phyloP scores from a whole-genome alignment of 2,797 vertebrate species.

The Tapirus indicus region DNA sequence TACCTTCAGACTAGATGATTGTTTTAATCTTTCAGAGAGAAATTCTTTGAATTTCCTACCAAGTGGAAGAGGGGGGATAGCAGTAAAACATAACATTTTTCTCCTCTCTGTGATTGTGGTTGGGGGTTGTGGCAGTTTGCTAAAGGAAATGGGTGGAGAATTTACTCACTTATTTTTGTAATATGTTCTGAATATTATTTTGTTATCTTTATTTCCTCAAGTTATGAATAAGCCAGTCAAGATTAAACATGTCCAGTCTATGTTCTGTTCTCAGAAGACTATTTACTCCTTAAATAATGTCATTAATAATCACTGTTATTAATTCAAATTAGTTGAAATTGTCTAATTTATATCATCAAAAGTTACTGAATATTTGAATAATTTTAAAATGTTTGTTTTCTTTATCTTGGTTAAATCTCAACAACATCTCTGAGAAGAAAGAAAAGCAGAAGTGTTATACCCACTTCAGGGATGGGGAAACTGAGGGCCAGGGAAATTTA shows the following conservation, averaged over 20 bases:
- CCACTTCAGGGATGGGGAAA: neutral
- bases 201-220: conserved; percentile 28
- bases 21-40: conserved; percentile 48
- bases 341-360: neutral
- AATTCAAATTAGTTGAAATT: neutral
- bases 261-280: neutral
- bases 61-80: neutral
- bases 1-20: neutral
- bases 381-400: neutral
- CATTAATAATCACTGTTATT: neutral
- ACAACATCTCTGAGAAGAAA: neutral
- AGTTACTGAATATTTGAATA: neutral
- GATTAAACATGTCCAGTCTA: neutral
- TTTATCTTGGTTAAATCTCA: neutral
- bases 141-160: neutral
- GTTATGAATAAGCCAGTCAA: neutral
- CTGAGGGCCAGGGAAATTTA: neutral
- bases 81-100: neutral
- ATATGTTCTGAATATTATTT: neutral
- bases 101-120: neutral
- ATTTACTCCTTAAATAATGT: neutral
- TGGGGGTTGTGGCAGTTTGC: neutral
- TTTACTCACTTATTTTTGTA: neutral
- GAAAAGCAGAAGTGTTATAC: neutral
- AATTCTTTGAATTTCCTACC: neutral